Percentiles rank a stretch among this genome's conserved stretches.
Evolutionary conservation across 1,140 invertebrate genomes (phyloP).

Genomic region (Drosophila erecta): DNA sequence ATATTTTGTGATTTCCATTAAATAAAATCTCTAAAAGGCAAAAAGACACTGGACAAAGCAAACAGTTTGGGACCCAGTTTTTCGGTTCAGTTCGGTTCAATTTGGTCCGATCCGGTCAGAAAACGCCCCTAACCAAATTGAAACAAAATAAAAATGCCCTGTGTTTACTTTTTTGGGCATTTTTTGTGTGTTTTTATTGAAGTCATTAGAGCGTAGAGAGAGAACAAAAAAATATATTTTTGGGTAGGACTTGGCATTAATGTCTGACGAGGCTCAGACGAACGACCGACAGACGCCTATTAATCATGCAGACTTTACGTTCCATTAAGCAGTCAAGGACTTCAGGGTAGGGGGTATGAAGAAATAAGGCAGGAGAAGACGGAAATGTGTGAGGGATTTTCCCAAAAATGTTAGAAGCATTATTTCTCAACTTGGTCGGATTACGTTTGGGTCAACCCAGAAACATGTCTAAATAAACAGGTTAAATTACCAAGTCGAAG

Average conservation of each 20-base stretch:
- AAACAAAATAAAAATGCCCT: constrained; percentile 68
- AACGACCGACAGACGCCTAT: constrained; percentile 74
- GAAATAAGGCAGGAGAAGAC: background rate
- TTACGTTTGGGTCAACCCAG: constrained; percentile 21
- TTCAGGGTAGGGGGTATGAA: constrained; percentile 14
- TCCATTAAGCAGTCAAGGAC: constrained; percentile 74
- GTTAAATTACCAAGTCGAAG: background rate
- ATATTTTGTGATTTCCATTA: constrained; percentile 64
- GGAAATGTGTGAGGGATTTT: constrained; percentile 1
- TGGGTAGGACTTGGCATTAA: constrained; percentile 45
- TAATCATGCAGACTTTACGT: constrained; percentile 82
- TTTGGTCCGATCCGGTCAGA: constrained; percentile 30
- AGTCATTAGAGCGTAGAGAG: constrained; percentile 71
- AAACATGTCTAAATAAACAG: constrained; percentile 25
- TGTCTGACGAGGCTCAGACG: constrained; percentile 65
- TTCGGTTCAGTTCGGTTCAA: constrained; percentile 33
- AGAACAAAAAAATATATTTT: constrained; percentile 28
- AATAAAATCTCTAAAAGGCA: constrained; percentile 52
- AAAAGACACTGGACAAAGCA: constrained; percentile 28
- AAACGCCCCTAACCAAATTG: constrained; percentile 63
- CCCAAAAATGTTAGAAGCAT: constrained; percentile 28
- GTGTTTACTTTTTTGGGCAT: constrained; percentile 40
- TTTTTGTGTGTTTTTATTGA: constrained; percentile 66
- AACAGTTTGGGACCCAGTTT: constrained; percentile 35
- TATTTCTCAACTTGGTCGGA: constrained; percentile 27